Percentiles rank a stretch among this genome's conserved stretches.
Evolutionary conservation across 2,797 vertebrate species (phyloP).

Genomic region (Carduelis carduelis): DNA sequence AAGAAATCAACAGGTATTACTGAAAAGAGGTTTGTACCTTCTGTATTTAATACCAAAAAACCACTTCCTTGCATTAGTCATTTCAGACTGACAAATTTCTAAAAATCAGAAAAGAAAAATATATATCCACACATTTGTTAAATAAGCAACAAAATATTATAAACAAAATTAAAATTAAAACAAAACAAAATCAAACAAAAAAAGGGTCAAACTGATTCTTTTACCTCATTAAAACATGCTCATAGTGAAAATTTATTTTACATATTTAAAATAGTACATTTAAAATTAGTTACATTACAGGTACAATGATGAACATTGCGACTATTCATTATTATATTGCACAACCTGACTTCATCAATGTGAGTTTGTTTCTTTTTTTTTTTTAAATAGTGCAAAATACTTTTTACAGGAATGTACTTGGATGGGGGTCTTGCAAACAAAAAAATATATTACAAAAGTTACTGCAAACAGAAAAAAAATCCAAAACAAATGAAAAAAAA

Average conservation of each 20-base stretch:
- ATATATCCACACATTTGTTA: conserved; percentile 70
- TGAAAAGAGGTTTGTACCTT: conserved; percentile 69
- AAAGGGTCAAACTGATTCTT: conserved; percentile 77
- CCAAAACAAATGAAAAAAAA: conserved; percentile 10
- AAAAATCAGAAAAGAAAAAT: conserved; percentile 69
- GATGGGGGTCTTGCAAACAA: conserved; percentile 81
- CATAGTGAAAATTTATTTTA: conserved; percentile 96
- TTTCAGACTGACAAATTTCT: conserved; percentile 69
- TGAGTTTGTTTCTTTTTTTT: conserved; percentile 74
- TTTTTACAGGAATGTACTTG: conserved; percentile 96
- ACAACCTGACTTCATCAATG: conserved; percentile 93
- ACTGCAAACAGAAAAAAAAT: conserved; percentile 80
- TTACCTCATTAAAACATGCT: conserved; percentile 89
- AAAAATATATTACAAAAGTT: conserved; percentile 88
- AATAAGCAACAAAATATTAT: conserved; percentile 66
- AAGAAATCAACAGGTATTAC: conserved; percentile 59
- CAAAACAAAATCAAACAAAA: conserved; percentile 48
- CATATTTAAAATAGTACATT: conserved; percentile 99
- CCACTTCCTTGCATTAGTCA: conserved; percentile 67
- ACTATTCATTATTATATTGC: conserved; percentile 92
- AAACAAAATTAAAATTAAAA: conserved; percentile 34
- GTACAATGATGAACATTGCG: conserved; percentile 91
- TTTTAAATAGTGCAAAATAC: conserved; percentile 99
- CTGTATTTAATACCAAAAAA: conserved; percentile 74
- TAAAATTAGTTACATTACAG: conserved; percentile 95